Conservation (phyloP, 2,113 vertebrate genomes). For the Mesoclemmys tuberculata region DNA sequence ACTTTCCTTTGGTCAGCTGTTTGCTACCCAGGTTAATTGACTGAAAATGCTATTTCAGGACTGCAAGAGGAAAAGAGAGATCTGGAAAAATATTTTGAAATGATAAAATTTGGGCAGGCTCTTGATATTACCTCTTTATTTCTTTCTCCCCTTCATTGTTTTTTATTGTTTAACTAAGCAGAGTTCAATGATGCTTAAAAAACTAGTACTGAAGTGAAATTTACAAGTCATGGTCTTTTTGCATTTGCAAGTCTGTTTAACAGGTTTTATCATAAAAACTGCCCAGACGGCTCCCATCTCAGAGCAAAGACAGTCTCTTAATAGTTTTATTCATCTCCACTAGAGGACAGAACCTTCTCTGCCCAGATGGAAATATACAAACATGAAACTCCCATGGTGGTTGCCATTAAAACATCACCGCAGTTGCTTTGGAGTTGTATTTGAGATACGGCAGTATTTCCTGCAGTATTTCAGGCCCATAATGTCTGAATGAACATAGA, state of each 20-base stretch:
- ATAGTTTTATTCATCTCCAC: neutral
- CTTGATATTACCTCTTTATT: neutral
- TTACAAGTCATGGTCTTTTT: neutral
- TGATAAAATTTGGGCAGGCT: neutral
- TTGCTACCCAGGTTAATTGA: neutral
- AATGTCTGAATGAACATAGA: neutral
- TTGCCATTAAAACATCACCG: neutral
- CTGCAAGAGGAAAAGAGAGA: neutral
- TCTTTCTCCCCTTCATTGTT: neutral
- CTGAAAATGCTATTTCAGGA: neutral
- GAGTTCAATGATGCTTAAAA: neutral
- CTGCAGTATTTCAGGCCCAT: neutral
- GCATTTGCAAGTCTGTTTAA: neutral
- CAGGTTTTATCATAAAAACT: neutral
- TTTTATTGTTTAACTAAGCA: neutral
- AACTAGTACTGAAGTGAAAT: neutral
- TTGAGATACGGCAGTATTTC: neutral
- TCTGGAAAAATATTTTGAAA: neutral
- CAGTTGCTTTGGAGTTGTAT: neutral
- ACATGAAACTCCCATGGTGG: neutral
- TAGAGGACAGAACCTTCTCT: neutral
- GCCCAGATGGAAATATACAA: neutral
- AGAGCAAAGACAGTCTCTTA: neutral
- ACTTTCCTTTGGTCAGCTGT: neutral
- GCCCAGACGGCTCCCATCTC: accelerated